Percentiles rank a stretch among this genome's conserved stretches.
Evolutionary conservation across 2,888 invertebrate genomes (phyloP).

Genomic region (Rosalia funebris): DNA sequence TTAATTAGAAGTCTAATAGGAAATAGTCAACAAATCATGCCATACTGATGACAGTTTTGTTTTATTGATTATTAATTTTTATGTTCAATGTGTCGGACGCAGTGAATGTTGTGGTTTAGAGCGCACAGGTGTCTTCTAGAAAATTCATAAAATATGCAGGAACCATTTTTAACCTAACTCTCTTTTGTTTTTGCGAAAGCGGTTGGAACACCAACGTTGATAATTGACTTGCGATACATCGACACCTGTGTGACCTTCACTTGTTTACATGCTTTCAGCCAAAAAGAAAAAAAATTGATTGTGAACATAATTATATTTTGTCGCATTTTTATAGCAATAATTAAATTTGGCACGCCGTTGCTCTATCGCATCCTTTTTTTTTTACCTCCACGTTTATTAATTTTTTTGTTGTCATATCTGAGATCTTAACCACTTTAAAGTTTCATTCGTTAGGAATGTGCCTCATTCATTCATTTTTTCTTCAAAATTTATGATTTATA

Average conservation of each 20-base stretch:
- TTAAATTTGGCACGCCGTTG: conserved; percentile 8
- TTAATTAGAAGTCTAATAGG: conserved; percentile 36
- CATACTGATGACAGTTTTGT: conserved; percentile 45
- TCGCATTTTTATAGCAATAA: conserved; percentile 1
- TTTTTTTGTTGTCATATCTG: not conserved
- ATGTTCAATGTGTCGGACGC: conserved; percentile 25
- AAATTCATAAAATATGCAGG: conserved; percentile 40
- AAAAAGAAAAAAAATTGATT: conserved; percentile 2
- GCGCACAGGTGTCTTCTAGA: conserved; percentile 39
- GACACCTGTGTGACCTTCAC: conserved; percentile 48
- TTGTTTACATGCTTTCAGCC: conserved; percentile 16
- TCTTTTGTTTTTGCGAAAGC: conserved; percentile 46
- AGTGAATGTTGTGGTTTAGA: conserved; percentile 39
- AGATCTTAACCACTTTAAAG: not conserved
- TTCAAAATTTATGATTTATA: conserved; percentile 1
- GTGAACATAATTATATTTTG: conserved; percentile 10
- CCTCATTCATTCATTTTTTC: not conserved
- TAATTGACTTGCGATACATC: conserved; percentile 51
- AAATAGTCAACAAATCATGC: conserved; percentile 46
- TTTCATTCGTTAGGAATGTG: not conserved
- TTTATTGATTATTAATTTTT: conserved; percentile 43
- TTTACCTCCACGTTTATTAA: not conserved
- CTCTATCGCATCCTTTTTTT: not conserved
- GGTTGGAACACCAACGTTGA: conserved; percentile 57
- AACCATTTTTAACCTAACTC: conserved; percentile 39